Conservation (phyloP, 2,797 vertebrate species). For the Enteromius argenteus region DNA sequence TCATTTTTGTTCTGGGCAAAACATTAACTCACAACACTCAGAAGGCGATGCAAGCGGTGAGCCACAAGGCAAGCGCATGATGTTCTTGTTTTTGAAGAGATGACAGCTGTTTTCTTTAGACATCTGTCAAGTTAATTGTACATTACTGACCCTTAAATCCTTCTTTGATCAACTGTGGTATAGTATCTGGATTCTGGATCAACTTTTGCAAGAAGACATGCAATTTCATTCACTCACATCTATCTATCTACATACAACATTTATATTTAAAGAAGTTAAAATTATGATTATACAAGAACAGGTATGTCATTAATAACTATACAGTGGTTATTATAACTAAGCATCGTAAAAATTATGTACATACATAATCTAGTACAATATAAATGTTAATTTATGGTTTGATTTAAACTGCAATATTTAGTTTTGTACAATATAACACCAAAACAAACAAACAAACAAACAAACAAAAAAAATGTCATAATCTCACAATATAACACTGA, state of each 20-base stretch:
- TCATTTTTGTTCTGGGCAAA: conserved; percentile 41
- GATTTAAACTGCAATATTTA: not conserved
- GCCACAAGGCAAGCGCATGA: conserved; percentile 21
- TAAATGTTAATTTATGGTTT: not conserved
- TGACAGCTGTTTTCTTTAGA: conserved; percentile 30
- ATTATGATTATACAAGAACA: not conserved
- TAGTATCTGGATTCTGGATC: too few species aligned
- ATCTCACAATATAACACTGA: not conserved
- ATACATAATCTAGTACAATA: not conserved
- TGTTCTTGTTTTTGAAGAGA: conserved; percentile 30
- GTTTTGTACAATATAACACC: not conserved
- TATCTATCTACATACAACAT: not conserved
- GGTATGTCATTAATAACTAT: too few species aligned
- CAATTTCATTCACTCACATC: not conserved
- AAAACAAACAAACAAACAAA: not conserved
- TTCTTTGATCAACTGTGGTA: not conserved
- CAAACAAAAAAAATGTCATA: not conserved
- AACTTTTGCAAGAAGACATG: not conserved
- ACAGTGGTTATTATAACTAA: not conserved
- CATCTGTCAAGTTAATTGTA: conserved; percentile 32
- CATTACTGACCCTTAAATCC: not conserved
- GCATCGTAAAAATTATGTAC: not conserved
- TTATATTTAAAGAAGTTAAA: not conserved
- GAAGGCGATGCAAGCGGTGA: conserved; percentile 30
- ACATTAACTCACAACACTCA: conserved; percentile 34